Base-by-base conservation (phyloP, 2,888 invertebrate species). In the Campopleginae sp. region DNA sequence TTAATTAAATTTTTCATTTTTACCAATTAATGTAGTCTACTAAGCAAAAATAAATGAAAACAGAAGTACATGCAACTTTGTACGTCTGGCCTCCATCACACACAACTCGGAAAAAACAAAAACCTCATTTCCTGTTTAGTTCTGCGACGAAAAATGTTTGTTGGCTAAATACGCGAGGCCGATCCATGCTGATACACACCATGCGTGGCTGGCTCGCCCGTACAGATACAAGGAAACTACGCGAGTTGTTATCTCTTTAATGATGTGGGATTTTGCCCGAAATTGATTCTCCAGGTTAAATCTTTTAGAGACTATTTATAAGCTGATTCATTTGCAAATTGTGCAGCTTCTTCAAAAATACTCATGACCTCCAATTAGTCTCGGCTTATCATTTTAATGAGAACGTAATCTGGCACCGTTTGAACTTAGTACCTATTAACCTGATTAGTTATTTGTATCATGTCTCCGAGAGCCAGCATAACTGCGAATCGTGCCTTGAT, bases 61-160 rank as follows among this genome's bases (percentile, higher is more conserved):
- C 83, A 79, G 87, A 86, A 84, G 77, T 27, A 14, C 89, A 89
- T 90, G 89, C 90, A 88, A 81, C 87, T n/a, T n/a, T 86, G 88
- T 83, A 87, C 65, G 79, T 38, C 38, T 87, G 86, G 87, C 87
- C 87, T 88, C 80, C 85, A 88, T 88, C 87, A 44, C 42, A 65
- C 10, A 17, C 17, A 51, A 75, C 42, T 51, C 17, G 31, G 51
- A 82, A 75, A 77, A 38, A 38, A n/a, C n/a, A n/a, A 38, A 38
- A 70, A 76, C 77, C 44, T 66, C 5, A 58, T 65, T 71, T 46
- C 46, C 19, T 51, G 17, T 78, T 63, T 63, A 58, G 6, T 27
- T 75, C 58, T 75, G 1, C n/a, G 61, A 48, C 61, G 46, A 70
- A 19, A 31, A 66, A 38, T 46, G 61, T 65, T 77, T 19, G 38